These are phyloP conservation scores for Clavelina lepadiformis DNA, from an alignment of 23 tunicate species.

Conservation along the genomic window DNA sequence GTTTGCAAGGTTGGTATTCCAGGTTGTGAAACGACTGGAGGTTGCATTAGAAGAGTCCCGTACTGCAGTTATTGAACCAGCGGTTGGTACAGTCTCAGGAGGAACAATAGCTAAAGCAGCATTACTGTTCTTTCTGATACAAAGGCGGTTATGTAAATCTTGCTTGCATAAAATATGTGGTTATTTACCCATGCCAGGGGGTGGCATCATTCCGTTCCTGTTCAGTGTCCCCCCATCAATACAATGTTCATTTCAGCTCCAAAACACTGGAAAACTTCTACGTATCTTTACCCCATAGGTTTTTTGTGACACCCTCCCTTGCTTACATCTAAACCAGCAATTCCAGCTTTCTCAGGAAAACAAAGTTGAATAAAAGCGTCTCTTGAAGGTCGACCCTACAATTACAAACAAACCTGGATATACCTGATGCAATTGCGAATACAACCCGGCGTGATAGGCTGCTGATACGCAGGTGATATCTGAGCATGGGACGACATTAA, in stretches of 20 bases:
- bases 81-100: too few relatives aligned
- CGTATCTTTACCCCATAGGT: constrained; percentile 98
- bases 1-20: too few relatives aligned
- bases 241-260: constrained; percentile 99
- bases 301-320: constrained; percentile 99
- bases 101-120: too few relatives aligned
- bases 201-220: constrained; percentile 94
- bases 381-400: constrained; percentile 98
- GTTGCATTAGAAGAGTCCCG: too few relatives aligned
- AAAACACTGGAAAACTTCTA: constrained; percentile 98
- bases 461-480: constrained; percentile 12
- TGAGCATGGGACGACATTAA: too few relatives aligned
- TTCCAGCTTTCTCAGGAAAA: constrained; percentile 54
- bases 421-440: constrained; percentile 84
- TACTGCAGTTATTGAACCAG: too few relatives aligned
- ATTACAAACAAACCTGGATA: too few relatives aligned
- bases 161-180: too few relatives aligned
- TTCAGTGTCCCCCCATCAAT: constrained; percentile 97
- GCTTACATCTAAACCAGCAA: constrained; percentile 88
- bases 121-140: too few relatives aligned
- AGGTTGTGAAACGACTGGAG: too few relatives aligned
- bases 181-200: constrained; percentile 99
- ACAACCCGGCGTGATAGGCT: constrained; percentile 47
- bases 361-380: constrained; percentile 96
- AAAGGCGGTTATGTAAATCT: too few relatives aligned